Percentiles rank a stretch among this genome's conserved stretches.
Evolutionary conservation across 2,113 vertebrate species (phyloP).

Genomic region (Podilymbus podiceps): DNA sequence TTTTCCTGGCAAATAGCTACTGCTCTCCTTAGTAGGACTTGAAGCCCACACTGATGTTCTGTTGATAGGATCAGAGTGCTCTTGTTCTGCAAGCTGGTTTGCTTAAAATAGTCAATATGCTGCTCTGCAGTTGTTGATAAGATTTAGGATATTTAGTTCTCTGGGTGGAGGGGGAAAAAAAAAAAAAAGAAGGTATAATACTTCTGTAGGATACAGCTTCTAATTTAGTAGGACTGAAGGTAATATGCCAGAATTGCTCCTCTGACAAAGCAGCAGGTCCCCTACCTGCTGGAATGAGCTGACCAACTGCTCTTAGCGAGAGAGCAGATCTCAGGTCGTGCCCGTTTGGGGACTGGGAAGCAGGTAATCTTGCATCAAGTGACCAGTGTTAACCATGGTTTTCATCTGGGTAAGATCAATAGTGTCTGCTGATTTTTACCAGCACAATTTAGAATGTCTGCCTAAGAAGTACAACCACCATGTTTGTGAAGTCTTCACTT

Average conservation of each 20-base stretch:
- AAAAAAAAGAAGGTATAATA: not conserved
- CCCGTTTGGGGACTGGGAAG: not conserved
- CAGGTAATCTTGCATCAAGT: not conserved
- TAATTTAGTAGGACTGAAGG: not conserved
- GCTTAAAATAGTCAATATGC: not conserved
- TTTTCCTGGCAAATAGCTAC: not conserved
- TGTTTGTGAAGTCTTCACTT: not conserved
- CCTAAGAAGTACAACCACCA: not conserved
- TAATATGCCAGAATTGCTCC: not conserved
- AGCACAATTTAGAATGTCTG: not conserved
- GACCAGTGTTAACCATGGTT: not conserved
- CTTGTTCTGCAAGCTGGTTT: not conserved
- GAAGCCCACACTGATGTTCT: not conserved
- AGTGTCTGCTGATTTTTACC: not conserved
- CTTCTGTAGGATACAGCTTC: not conserved
- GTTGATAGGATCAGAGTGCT: not conserved
- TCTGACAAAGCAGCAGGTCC: not conserved
- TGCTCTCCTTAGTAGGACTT: not conserved
- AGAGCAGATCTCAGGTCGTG: not conserved
- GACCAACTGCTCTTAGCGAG: not conserved
- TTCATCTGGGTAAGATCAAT: not conserved
- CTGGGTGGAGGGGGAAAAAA: too few relatives aligned
- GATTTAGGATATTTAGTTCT: not conserved
- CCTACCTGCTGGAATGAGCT: not conserved
- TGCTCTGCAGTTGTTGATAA: not conserved